Conservation (phyloP, 2,888 invertebrate genomes). For the Meganola albula region DNA sequence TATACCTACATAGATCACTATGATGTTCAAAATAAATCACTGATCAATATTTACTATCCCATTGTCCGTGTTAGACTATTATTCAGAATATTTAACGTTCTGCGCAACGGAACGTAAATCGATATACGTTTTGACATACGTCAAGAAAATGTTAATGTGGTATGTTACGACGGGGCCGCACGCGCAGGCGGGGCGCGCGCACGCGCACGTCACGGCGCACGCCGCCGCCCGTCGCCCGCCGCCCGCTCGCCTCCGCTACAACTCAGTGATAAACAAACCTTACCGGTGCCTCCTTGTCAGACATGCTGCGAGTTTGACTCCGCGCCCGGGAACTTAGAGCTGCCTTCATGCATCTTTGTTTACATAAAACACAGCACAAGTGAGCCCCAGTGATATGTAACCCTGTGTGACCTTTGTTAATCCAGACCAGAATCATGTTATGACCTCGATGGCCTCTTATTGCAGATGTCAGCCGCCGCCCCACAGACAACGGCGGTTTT, state of each 20-base stretch:
- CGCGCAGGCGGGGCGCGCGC: slow-evolving; percentile 23
- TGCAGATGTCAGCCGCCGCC: slow-evolving; percentile 73
- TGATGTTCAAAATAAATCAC: no score
- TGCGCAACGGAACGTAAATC: slow-evolving; percentile 31
- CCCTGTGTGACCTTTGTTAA: slow-evolving; percentile 20
- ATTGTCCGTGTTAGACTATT: no score
- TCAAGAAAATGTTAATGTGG: slow-evolving; percentile 26
- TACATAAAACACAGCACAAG: slow-evolving; percentile 59
- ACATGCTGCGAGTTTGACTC: slow-evolving; percentile 56
- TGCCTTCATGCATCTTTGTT: slow-evolving; percentile 66
- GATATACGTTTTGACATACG: slow-evolving; percentile 31
- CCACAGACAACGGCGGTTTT: slow-evolving; percentile 70
- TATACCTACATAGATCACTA: no score
- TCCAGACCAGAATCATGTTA: slow-evolving; percentile 35
- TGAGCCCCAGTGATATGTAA: slow-evolving; percentile 39
- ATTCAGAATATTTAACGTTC: slow-evolving; percentile 10
- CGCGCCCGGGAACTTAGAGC: slow-evolving; percentile 46
- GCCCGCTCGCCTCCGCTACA: slow-evolving; percentile 33
- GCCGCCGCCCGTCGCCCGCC: slow-evolving; percentile 26
- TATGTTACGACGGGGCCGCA: slow-evolving; percentile 18
- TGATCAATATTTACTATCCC: no score
- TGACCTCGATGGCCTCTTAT: slow-evolving; percentile 67
- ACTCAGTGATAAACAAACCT: slow-evolving; percentile 65
- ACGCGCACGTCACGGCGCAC: slow-evolving; percentile 31
- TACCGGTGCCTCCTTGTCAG: slow-evolving; percentile 53